Evolutionary conservation across 2,113 vertebrate genomes (phyloP), one percentile per base, ranked within the genome.

Genomic region (Gallinago jamesoni): DNA sequence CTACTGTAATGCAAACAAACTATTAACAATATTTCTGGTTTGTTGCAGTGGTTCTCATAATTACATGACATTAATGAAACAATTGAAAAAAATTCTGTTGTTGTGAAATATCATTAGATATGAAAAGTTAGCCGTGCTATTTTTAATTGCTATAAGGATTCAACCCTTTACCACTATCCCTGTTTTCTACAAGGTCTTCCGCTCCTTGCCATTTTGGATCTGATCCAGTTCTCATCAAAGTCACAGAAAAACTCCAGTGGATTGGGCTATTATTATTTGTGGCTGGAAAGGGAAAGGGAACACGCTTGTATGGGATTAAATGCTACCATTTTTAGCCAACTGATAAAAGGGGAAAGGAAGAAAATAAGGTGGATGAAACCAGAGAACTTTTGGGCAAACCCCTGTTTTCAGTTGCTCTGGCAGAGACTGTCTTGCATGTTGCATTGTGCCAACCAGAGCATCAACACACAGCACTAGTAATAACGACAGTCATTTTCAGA

Each of bases 151-250:
- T 83, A 0, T 79, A n/a, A 87, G 53, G 35, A 63, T 93, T 91
- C 89, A 57, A 4, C 64, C 62, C 57, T 87, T 87, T 63, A 63
- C 57, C 66, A 30, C 84, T 41, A 23, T 55, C 56, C 56, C 66
- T 76, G 52, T 89, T 94, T 89, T 84, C 74, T 91, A 5, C 74
- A 92, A 63, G 31, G 70, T 74, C 81, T 92, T 91, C 86, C 0
- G 6, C 59, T 94, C 37, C 78, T 89, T 82, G 87, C 95, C 89
- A 77, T 84, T 57, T 76, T 97, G 95, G 89, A 84, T 70, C 37
- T 0, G 0, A 70, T 94, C 87, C 96, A 91, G 41, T 94, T 96
- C 89, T 89, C 68, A 57, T 92, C 94, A 81, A 59, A 94, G 72
- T 60, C 10, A 75, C 69, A 91, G 81, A 93, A 93, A 83, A 91